Conservation (phyloP, 2,113 vertebrate species). For the Choloepus hoffmanni region DNA sequence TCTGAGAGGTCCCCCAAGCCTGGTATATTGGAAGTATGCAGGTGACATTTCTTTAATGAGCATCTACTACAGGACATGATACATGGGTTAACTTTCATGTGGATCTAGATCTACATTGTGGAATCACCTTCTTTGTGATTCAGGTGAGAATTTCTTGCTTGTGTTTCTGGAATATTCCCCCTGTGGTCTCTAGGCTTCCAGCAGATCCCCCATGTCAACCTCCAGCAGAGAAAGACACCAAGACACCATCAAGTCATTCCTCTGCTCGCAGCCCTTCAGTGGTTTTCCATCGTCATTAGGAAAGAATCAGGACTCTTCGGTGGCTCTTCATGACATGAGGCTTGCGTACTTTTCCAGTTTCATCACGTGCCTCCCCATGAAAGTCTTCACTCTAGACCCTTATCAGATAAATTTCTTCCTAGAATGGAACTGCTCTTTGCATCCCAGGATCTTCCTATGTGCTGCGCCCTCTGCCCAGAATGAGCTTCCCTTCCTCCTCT, state of each 20-base stretch:
- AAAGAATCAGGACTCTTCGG: background rate
- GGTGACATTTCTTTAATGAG: background rate
- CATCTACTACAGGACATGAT: background rate
- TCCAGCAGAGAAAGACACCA: background rate
- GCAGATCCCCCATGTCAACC: no score
- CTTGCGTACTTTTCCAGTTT: background rate
- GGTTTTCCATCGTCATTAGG: background rate
- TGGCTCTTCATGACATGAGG: background rate
- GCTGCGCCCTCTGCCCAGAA: background rate
- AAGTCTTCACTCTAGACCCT: background rate
- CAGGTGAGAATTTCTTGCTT: background rate
- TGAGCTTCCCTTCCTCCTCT: background rate
- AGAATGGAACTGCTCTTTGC: background rate
- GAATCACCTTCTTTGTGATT: background rate
- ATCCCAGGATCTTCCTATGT: background rate
- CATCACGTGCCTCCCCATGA: background rate
- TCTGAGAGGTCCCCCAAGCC: background rate
- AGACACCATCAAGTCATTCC: background rate
- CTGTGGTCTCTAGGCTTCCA: background rate
- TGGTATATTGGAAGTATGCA: background rate
- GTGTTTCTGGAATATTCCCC: background rate
- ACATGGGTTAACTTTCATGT: background rate
- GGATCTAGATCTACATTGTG: background rate
- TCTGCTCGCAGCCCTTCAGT: background rate
- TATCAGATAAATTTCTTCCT: background rate